Evolutionary conservation across 2,888 invertebrate species (phyloP), one percentile per base, ranked within the genome.

Genomic region (Spilosoma lubricipeda): DNA sequence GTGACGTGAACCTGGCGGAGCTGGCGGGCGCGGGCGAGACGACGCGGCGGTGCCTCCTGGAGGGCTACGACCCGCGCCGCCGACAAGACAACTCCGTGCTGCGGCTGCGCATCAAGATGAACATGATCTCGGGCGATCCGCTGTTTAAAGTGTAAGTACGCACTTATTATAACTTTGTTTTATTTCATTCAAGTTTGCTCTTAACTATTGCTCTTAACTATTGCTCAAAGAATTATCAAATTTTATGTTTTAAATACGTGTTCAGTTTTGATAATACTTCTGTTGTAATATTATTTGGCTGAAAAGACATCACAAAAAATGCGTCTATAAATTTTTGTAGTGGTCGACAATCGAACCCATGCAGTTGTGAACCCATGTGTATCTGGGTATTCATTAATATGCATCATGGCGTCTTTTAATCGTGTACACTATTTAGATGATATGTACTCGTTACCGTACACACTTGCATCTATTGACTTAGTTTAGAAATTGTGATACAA

Each of bases 71-170:
- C 95, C 97, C 97, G 80, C 97, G 98, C 82, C 98, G 98, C 90
- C 96, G 99, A 73, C 98, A 99, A 93, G 99, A 99, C 95, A 99
- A 99, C 96, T 99, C 99, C 82, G 99, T 98, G 97, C 97, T 99
- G 84, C 97, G 98, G 89, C 97, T 99, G 87, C 97, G 98, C 85
- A 98, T 99, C 87, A 97, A 97, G 91, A 98, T 99, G 98, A 98
- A 98, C 89, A 98, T 99, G 97, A 97, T 99, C 84, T 98, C 98
- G 68, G 99, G 99, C 70, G 99, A 99, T 96, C 99, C 99, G 85
- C 97, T 99, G 82, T 99, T 99, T 93, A 99, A 99, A 98, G 99
- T 99, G 99, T 99, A 94, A 97, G 98, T 97, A 30, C 15, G 30
- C 39, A 66, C 13, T 39, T 48, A 1, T 15, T 52, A 48, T 30